These are phyloP conservation scores for Drosophila mimetica DNA, from an alignment of 2,888 invertebrate species.

Conservation along the genomic window DNA sequence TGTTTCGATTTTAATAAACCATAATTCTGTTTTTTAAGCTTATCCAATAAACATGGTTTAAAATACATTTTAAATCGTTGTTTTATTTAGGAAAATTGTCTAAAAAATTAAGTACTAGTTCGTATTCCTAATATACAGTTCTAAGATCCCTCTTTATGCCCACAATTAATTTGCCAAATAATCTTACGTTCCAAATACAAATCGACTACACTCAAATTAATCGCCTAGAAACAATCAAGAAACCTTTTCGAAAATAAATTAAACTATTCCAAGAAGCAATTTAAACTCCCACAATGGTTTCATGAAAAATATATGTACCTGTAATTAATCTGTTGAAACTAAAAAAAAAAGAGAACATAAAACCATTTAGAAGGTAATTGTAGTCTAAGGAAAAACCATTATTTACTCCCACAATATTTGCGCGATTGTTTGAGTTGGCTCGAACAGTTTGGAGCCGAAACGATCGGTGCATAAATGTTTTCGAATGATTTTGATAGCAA, in stretches of 20 bases:
- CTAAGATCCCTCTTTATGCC: too few species aligned
- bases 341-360: constrained; percentile 1
- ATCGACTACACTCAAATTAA: neutral
- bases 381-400: constrained; percentile 7
- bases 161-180: too few species aligned
- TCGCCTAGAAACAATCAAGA: neutral
- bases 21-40: too few species aligned
- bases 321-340: constrained; percentile 12
- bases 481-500: constrained; percentile 26
- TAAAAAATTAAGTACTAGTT: too few species aligned
- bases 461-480: constrained; percentile 27
- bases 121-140: too few species aligned
- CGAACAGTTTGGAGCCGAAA: constrained; percentile 1
- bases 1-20: too few species aligned
- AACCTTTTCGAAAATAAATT: neutral
- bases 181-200: too few species aligned
- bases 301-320: neutral
- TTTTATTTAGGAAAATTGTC: too few species aligned
- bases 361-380: constrained; percentile 27
- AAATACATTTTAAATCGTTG: too few species aligned
- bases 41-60: too few species aligned
- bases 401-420: constrained; percentile 18
- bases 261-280: constrained; percentile 3
- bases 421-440: constrained; percentile 13
- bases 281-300: constrained; percentile 20